These are phyloP conservation scores for Malurus splendens DNA, from an alignment of 2,797 vertebrate species.

Conservation along the genomic window DNA sequence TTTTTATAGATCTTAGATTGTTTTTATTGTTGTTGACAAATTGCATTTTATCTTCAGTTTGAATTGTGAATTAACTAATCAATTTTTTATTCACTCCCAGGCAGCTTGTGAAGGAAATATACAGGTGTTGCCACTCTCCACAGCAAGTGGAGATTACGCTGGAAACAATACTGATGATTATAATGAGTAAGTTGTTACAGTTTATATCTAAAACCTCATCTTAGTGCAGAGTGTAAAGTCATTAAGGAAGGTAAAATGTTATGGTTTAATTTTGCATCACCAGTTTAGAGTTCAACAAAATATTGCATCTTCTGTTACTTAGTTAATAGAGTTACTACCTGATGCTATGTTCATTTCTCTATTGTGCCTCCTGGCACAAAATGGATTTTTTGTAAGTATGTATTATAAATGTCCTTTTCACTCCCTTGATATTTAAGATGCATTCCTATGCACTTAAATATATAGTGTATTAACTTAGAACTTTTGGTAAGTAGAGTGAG, in stretches of 20 bases:
- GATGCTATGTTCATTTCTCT: neutral
- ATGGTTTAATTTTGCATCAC: neutral
- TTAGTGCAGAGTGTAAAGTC: neutral
- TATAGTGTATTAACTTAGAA: neutral
- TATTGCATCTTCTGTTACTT: neutral
- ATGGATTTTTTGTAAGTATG: neutral
- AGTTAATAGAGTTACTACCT: neutral
- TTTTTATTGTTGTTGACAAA: neutral
- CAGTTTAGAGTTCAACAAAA: neutral
- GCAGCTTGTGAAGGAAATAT: constrained; percentile 94
- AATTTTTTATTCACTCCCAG: constrained; percentile 62
- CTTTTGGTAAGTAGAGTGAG: neutral
- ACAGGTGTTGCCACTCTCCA: constrained; percentile 66
- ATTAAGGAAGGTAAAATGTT: neutral
- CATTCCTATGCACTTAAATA: neutral
- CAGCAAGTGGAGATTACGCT: constrained; percentile 66
- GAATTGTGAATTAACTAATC: neutral
- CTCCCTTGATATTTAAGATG: neutral
- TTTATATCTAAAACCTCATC: neutral
- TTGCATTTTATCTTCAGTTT: neutral
- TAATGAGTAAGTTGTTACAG: constrained; percentile 73
- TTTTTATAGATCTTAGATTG: neutral
- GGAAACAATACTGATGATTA: constrained; percentile 79
- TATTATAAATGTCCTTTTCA: neutral
- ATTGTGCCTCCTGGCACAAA: neutral